phyloP scores from a whole-genome alignment of 2,113 vertebrate species.

The Burhinus oedicnemus region DNA sequence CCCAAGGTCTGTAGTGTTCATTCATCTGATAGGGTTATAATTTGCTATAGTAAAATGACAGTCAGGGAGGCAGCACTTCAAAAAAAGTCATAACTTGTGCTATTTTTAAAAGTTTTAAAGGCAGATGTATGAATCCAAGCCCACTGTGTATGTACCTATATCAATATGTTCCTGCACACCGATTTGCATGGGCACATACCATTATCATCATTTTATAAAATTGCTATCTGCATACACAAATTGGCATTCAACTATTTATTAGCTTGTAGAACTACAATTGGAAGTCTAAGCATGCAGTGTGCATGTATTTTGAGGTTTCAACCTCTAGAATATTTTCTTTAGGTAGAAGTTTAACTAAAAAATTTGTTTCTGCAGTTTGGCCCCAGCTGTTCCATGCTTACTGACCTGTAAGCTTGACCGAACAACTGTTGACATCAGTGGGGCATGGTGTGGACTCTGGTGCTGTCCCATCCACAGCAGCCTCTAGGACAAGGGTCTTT shows the following conservation, averaged over 20 bases:
- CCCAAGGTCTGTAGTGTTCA: neutral
- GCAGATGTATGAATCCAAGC: neutral
- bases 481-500: neutral
- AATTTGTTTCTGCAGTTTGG: neutral
- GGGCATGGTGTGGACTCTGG: neutral
- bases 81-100: neutral
- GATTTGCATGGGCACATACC: neutral
- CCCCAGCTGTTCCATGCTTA: neutral
- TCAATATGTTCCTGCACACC: neutral
- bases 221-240: neutral
- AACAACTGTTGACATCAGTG: neutral
- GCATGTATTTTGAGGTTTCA: neutral
- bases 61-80: neutral
- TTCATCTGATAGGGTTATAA: neutral
- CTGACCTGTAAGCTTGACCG: neutral
- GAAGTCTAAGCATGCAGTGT: neutral
- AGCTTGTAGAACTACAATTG: neutral
- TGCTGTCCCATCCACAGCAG: neutral
- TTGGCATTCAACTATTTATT: neutral
- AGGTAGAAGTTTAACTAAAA: neutral
- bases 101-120: neutral
- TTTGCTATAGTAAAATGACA: neutral
- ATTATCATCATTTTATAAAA: neutral
- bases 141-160: neutral
- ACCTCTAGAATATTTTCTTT: neutral